A percentile compares a stretch with the other conserved stretches of the same genome.
These are phyloP conservation scores for Zaprionus gabonicus DNA, from an alignment of 1,140 invertebrate species.

Conservation along the genomic window DNA sequence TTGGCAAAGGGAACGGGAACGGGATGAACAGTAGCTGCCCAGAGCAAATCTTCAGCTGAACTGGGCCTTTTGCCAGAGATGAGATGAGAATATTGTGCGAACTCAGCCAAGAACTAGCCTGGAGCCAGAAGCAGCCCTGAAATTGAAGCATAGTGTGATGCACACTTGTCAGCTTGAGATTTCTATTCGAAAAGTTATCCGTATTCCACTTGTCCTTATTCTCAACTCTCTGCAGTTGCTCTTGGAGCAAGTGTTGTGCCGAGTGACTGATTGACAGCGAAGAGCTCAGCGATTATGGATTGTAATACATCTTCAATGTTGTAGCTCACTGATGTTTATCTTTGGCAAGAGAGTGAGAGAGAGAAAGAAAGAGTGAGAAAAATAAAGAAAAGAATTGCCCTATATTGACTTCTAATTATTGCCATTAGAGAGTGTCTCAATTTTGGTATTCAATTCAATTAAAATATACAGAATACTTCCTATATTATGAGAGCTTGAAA, in stretches of 20 bases:
- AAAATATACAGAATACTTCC: not conserved
- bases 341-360: not conserved
- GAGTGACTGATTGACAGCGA: conserved; percentile 68
- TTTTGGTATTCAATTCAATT: not conserved
- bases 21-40: conserved; percentile 61
- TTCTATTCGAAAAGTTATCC: conserved; percentile 74
- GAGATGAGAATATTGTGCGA: not conserved
- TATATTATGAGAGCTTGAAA: not conserved
- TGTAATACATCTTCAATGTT: conserved; percentile 68
- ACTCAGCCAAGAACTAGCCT: conserved; percentile 16
- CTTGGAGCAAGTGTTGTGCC: not conserved
- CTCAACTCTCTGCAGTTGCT: not conserved
- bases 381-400: not conserved
- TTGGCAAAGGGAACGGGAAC: conserved; percentile 19
- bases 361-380: not conserved
- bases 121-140: conserved; percentile 22
- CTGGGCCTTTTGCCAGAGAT: conserved; percentile 9
- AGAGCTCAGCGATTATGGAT: conserved; percentile 71
- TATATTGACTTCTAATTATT: conserved; percentile 74
- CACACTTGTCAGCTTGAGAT: conserved; percentile 60
- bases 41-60: conserved; percentile 60
- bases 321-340: conserved; percentile 56
- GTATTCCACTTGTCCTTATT: conserved; percentile 34
- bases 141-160: conserved; percentile 55
- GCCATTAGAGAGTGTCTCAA: conserved; percentile 31